A percentile compares a stretch with the other conserved stretches of the same genome.
These are phyloP conservation scores for Ecliptopera silaceata DNA, from an alignment of 2,888 invertebrate species.

Conservation along the genomic window DNA sequence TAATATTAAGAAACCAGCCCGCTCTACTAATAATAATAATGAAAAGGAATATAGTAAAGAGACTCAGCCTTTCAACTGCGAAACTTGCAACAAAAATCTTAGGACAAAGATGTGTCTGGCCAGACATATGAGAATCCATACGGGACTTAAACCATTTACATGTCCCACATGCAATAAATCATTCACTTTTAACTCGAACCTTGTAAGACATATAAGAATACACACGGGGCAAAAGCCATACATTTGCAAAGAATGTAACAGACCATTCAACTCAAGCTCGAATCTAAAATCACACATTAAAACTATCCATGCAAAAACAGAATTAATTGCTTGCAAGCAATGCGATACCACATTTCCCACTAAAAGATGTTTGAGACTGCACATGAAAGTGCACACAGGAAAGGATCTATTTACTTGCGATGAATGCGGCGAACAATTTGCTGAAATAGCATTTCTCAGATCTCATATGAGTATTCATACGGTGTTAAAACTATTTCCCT, in stretches of 20 bases:
- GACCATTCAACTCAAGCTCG: constrained; percentile 9
- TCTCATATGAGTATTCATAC: constrained; percentile 5
- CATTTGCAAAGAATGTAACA: constrained; percentile 7
- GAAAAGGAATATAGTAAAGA: not conserved
- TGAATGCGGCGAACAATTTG: constrained; percentile 8
- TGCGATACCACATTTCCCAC: constrained; percentile 11
- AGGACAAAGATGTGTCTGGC: not conserved
- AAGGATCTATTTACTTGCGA: constrained; percentile 9
- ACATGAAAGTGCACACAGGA: constrained; percentile 11
- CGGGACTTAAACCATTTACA: constrained; percentile 8
- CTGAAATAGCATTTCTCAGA: constrained; percentile 9
- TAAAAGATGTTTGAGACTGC: constrained; percentile 8
- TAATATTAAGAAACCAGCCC: no score
- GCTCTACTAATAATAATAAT: no score
- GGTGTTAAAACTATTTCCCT: constrained; percentile 11
- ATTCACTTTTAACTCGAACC: constrained; percentile 5
- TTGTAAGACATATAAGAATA: constrained; percentile 5
- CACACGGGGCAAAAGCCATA: constrained; percentile 8
- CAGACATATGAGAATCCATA: constrained; percentile 11
- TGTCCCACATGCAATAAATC: constrained; percentile 11
- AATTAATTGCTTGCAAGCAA: constrained; percentile 6
- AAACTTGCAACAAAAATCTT: constrained; percentile 6
- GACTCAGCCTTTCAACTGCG: not conserved
- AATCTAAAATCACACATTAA: constrained; percentile 16
- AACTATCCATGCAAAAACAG: no score